Conservation (phyloP, 2,888 invertebrate species). For the Notodonta ziczac region DNA sequence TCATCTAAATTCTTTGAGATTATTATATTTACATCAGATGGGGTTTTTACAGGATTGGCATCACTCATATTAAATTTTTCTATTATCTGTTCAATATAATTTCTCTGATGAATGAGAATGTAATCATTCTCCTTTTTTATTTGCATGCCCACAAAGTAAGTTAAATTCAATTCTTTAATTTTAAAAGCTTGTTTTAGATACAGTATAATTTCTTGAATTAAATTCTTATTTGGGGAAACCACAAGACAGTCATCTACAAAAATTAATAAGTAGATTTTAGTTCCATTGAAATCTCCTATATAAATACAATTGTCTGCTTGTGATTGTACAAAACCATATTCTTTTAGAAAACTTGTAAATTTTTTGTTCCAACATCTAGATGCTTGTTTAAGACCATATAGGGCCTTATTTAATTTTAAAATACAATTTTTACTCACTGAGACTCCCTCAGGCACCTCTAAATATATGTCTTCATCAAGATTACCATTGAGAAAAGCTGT, state of each 20-base stretch:
- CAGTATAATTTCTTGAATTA: constrained; percentile 15
- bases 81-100: constrained; percentile 29
- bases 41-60: constrained; percentile 23
- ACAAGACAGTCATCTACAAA: constrained; percentile 44
- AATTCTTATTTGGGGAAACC: constrained; percentile 20
- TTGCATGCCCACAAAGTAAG: constrained; percentile 38
- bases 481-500: constrained; percentile 29
- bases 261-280: constrained; percentile 35
- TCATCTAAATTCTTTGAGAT: constrained; percentile 8
- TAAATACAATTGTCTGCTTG: constrained; percentile 36
- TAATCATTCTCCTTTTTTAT: constrained; percentile 21
- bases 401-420: constrained; percentile 34
- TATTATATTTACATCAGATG: constrained; percentile 17
- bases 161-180: constrained; percentile 27
- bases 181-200: constrained; percentile 29
- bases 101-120: constrained; percentile 28
- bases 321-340: constrained; percentile 33
- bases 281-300: constrained; percentile 27
- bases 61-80: constrained; percentile 33
- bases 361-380: constrained; percentile 37
- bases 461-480: constrained; percentile 29
- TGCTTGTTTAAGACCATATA: constrained; percentile 42
- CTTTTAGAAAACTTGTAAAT: constrained; percentile 27
- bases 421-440: constrained; percentile 10
- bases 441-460: constrained; percentile 31